Base-by-base conservation (phyloP, 2,888 invertebrate species). In the Amblyjoppa proteus region DNA sequence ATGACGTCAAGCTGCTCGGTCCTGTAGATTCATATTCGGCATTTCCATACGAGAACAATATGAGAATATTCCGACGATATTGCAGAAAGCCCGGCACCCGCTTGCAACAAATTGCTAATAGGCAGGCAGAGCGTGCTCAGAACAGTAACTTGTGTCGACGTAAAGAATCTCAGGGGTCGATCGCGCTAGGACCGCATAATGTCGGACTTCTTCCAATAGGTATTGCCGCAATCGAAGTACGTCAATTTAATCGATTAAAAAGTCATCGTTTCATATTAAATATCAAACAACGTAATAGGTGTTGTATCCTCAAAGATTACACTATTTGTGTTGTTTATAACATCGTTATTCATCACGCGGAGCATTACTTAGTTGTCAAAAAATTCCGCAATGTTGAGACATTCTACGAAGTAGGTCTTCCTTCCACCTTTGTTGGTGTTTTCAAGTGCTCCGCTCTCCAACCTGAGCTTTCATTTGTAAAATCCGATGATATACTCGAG, bases 261-360 rank as follows among this genome's bases (percentile, higher is more conserved):
- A 58, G 11, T 25, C 20, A 3, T 4, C 3, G 11, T 25, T 58
- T 20, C 25, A 6, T 58, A 28, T 28, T 58, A 11, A 25, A 1
- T 25, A 20, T 20, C 20, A 25, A 5, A 25, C 34, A 20, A 56
- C 53, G 71, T 31, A 20, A 71, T 20, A 16, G n/a, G 13, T 71
- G 71, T 53, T 51, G 51, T n/a, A 71, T 71, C 31, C 20, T 71
- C n/a, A 71, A 71, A 5, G 53, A 71, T 56, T 13, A 25, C n/a
- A 7, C 31, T 16, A 31, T 71, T 31, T 56, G 53, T 11, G 20
- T 71, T n/a, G 71, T 71, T 11, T 25, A 13, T 7, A 66, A 75
- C 11, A 64, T 75, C 25, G 51, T 51, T 2, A n/a, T 66, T 2
- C 16, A 16, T 1, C 58, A 64, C 31, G 13, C 13, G 31, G 7